These are phyloP conservation scores for Pyrocephalus nanus DNA, from an alignment of 2,797 vertebrate species.

Conservation along the genomic window DNA sequence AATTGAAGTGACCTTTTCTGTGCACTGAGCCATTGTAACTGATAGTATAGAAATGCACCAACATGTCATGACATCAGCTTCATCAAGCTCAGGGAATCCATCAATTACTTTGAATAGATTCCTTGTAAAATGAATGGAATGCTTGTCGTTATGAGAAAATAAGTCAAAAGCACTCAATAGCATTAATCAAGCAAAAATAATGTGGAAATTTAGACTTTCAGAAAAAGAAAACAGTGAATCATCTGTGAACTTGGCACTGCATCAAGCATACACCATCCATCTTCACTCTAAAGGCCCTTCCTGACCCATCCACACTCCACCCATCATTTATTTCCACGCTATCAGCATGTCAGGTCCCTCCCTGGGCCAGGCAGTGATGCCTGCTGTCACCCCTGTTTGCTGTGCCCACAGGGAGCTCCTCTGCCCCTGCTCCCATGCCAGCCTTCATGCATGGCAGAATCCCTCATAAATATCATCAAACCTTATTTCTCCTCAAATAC, in stretches of 20 bases:
- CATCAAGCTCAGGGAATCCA: neutral
- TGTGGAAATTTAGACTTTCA: constrained; percentile 6
- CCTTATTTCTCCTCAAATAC: neutral
- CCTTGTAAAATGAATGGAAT: constrained; percentile 29
- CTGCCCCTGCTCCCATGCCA: neutral
- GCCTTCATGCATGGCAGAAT: neutral
- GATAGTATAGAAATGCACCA: neutral
- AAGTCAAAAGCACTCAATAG: neutral
- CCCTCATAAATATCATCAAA: neutral
- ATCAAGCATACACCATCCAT: neutral
- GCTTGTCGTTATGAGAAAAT: neutral
- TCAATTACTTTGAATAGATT: neutral
- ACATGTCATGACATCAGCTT: neutral
- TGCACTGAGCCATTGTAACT: neutral
- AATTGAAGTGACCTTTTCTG: neutral
- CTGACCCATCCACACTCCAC: neutral
- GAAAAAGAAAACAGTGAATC: constrained; percentile 15
- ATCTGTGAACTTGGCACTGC: constrained; percentile 17
- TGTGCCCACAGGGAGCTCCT: neutral
- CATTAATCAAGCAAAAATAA: constrained; percentile 53
- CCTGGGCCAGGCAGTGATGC: neutral
- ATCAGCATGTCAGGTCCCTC: neutral
- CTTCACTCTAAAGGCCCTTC: constrained; percentile 2
- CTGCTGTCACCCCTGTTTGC: neutral
- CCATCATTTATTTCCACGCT: neutral